Percentiles rank a stretch among this genome's conserved stretches.
phyloP scores from a whole-genome alignment of 2,113 vertebrate genomes.

The Lepisosteus osseus region DNA sequence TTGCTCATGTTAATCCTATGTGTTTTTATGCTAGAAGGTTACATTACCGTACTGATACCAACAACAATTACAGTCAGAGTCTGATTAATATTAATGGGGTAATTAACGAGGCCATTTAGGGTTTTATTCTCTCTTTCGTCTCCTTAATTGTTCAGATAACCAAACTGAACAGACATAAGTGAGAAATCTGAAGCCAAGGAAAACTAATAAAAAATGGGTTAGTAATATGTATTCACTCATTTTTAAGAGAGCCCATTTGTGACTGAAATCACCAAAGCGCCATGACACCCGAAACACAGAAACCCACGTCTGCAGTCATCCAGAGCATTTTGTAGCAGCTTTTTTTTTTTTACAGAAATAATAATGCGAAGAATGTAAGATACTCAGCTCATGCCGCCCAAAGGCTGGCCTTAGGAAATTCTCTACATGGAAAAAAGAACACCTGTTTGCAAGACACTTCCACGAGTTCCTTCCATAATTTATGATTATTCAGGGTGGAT shows the following conservation, averaged over 20 bases:
- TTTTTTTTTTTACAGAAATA: conserved; percentile 34
- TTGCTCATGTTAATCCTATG: too few relatives aligned
- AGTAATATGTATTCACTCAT: background rate
- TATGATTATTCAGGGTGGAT: conserved; percentile 62
- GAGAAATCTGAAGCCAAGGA: background rate
- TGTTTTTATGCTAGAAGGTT: too few relatives aligned
- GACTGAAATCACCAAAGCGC: background rate
- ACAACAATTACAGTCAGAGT: too few relatives aligned
- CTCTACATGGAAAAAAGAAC: conserved; percentile 39
- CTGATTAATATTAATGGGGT: too few relatives aligned
- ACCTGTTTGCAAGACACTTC: conserved; percentile 64
- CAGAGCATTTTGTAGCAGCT: conserved; percentile 4
- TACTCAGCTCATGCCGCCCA: conserved; percentile 38
- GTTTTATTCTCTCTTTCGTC: too few relatives aligned
- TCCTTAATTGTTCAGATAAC: too few relatives aligned
- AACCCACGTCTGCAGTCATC: background rate
- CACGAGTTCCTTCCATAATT: conserved; percentile 55
- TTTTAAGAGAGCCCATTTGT: background rate
- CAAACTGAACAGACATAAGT: too few relatives aligned
- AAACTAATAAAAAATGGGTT: background rate
- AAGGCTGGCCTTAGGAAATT: conserved; percentile 29
- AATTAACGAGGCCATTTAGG: too few relatives aligned
- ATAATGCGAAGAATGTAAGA: conserved; percentile 39
- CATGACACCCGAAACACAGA: background rate
- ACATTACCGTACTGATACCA: too few relatives aligned